Evolutionary conservation across 2,113 vertebrate species (phyloP).

Genomic region (Archocentrus centrarchus): DNA sequence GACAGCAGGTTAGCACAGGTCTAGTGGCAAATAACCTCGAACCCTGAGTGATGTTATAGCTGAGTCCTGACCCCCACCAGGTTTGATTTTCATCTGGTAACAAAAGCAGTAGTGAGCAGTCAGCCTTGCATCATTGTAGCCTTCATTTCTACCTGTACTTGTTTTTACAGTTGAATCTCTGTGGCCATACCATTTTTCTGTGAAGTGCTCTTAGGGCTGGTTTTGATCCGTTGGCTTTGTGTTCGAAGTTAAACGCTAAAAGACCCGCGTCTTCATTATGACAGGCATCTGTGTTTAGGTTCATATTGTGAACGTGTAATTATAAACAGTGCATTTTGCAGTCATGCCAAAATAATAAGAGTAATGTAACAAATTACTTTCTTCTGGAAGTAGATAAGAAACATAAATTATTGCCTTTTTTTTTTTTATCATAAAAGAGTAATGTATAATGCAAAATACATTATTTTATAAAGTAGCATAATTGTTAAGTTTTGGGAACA

Average conservation of each 20-base stretch:
- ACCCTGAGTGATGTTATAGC: neutral
- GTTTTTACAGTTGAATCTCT: neutral
- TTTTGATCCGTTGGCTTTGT: neutral
- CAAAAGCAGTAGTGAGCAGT: neutral
- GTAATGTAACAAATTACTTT: neutral
- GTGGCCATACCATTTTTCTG: neutral
- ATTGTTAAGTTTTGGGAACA: no score
- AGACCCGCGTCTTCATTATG: neutral
- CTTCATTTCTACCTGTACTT: neutral
- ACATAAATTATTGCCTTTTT: neutral
- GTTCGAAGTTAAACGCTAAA: neutral
- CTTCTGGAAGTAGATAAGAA: neutral
- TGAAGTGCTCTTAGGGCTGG: neutral
- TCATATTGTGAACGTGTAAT: neutral
- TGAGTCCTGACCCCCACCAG: neutral
- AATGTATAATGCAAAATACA: no score
- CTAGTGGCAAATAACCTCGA: neutral
- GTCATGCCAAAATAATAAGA: neutral
- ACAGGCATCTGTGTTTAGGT: neutral
- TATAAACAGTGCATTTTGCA: neutral
- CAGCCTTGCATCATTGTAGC: neutral
- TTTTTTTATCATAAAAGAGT: no score
- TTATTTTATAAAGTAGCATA: neutral
- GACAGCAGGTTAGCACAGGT: neutral
- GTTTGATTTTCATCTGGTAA: neutral